Evolutionary conservation across 1,140 invertebrate species (phyloP).

Genomic region (Drosophila subpulchrella): DNA sequence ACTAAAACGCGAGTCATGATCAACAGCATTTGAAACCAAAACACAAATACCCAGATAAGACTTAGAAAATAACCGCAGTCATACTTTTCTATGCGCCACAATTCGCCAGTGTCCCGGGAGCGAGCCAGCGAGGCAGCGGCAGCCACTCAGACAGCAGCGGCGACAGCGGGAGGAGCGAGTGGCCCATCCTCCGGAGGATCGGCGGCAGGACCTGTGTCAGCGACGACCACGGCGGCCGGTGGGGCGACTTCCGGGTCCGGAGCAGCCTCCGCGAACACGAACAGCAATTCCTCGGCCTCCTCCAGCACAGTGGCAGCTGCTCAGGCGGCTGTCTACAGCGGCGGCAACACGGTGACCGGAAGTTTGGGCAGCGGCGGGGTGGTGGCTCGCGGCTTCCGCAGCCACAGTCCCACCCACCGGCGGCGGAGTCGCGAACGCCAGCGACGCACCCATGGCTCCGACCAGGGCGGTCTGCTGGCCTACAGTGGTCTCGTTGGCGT

Average conservation of each 20-base stretch:
- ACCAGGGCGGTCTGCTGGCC: slow-evolving; percentile 78
- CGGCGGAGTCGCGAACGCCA: slow-evolving; percentile 81
- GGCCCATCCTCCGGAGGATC: slow-evolving; percentile 22
- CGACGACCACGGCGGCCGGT: slow-evolving; percentile 21
- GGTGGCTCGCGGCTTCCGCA: slow-evolving; percentile 77
- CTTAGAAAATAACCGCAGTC: slow-evolving; percentile 44
- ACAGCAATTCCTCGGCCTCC: slow-evolving; percentile 72
- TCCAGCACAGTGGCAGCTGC: slow-evolving; percentile 81
- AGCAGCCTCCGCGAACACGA: slow-evolving; percentile 55
- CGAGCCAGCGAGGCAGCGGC: slow-evolving; percentile 65
- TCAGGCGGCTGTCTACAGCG: slow-evolving; percentile 78
- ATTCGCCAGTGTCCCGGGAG: slow-evolving; percentile 81
- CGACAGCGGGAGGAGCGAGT: slow-evolving; percentile 36
- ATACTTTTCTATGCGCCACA: slow-evolving; percentile 75
- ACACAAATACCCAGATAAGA: slow-evolving; percentile 17
- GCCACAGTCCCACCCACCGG: slow-evolving; percentile 81
- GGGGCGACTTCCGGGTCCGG: slow-evolving; percentile 32
- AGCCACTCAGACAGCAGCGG: slow-evolving; percentile 45
- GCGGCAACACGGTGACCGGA: slow-evolving; percentile 80
- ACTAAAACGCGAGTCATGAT: slow-evolving; percentile 8
- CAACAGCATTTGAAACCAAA: slow-evolving; percentile 27
- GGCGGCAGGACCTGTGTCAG: slow-evolving; percentile 10
- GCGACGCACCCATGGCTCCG: slow-evolving; percentile 76
- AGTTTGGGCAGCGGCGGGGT: slow-evolving; percentile 69
- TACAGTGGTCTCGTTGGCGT: slow-evolving; percentile 63